phyloP scores from a whole-genome alignment of 2,888 invertebrate species.

The Oscheius sp. region DNA sequence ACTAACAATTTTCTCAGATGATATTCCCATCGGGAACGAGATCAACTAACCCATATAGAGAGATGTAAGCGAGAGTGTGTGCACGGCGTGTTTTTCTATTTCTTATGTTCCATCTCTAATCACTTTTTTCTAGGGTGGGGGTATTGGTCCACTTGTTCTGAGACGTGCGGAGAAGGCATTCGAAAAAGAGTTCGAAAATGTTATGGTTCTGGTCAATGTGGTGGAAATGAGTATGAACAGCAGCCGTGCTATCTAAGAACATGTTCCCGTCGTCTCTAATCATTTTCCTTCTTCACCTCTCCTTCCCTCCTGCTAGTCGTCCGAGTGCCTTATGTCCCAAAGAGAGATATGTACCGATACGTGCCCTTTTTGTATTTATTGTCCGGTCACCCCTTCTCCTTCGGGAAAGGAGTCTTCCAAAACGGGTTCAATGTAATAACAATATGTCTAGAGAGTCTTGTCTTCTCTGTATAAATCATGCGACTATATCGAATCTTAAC shows the following conservation, averaged over 20 bases:
- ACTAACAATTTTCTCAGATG: conserved; percentile 17
- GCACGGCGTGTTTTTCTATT: neutral
- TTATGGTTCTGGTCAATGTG: conserved; percentile 66
- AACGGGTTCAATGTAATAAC: conserved; percentile 18
- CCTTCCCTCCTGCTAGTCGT: conserved; percentile 12
- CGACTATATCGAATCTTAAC: conserved; percentile 18
- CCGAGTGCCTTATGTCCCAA: conserved; percentile 8
- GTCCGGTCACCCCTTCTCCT: conserved; percentile 25
- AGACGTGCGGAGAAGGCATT: conserved; percentile 64
- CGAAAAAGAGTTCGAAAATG: conserved; percentile 68
- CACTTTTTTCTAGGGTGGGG: conserved; percentile 64
- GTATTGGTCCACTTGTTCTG: conserved; percentile 66
- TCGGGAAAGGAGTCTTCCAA: conserved; percentile 17
- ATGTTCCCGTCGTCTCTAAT: conserved; percentile 41
- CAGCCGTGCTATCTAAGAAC: conserved; percentile 57
- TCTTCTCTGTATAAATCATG: conserved; percentile 10
- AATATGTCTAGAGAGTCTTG: neutral
- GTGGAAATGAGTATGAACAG: conserved; percentile 64
- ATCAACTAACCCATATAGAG: conserved; percentile 1
- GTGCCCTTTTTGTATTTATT: conserved; percentile 25
- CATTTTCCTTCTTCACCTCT: neutral
- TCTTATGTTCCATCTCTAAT: neutral
- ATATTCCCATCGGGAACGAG: conserved; percentile 9
- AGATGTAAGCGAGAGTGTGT: conserved; percentile 14
- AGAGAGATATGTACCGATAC: conserved; percentile 25